phyloP scores from a whole-genome alignment of 1,140 invertebrate genomes.

The Thaumatotibia leucotreta region DNA sequence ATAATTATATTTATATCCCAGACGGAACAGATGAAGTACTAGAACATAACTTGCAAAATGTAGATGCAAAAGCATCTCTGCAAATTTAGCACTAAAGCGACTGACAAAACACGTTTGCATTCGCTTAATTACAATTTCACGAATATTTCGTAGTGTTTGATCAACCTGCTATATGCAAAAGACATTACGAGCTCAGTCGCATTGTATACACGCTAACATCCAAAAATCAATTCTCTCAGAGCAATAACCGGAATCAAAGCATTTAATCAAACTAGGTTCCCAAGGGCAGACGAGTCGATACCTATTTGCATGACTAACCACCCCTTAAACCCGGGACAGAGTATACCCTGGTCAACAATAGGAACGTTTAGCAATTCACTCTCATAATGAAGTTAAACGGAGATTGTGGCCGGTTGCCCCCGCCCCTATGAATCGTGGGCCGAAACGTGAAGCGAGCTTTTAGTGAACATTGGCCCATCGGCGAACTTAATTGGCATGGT shows the following conservation, averaged over 20 bases:
- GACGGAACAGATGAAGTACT: too few relatives aligned
- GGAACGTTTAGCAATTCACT: constrained; percentile 12
- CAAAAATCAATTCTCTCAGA: background rate
- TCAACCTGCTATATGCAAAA: too few relatives aligned
- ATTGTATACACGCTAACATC: background rate
- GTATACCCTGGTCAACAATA: constrained; percentile 9
- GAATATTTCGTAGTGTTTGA: too few relatives aligned
- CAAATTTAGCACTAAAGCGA: too few relatives aligned
- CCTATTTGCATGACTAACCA: constrained; percentile 12
- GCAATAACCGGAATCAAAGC: background rate
- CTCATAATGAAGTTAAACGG: constrained; percentile 13
- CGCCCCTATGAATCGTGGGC: constrained; percentile 2
- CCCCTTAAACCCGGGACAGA: constrained; percentile 6
- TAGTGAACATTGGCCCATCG: background rate
- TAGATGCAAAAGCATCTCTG: too few relatives aligned
- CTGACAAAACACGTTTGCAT: too few relatives aligned
- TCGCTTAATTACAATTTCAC: too few relatives aligned
- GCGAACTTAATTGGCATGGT: background rate
- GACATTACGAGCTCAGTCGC: background rate
- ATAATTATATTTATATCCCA: too few relatives aligned
- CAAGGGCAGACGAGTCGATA: constrained; percentile 7
- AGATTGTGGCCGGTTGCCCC: constrained; percentile 9
- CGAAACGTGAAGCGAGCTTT: background rate
- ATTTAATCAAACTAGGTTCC: background rate
- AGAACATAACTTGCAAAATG: too few relatives aligned